Conservation (phyloP, 2,113 vertebrate species). For the human region DNA sequence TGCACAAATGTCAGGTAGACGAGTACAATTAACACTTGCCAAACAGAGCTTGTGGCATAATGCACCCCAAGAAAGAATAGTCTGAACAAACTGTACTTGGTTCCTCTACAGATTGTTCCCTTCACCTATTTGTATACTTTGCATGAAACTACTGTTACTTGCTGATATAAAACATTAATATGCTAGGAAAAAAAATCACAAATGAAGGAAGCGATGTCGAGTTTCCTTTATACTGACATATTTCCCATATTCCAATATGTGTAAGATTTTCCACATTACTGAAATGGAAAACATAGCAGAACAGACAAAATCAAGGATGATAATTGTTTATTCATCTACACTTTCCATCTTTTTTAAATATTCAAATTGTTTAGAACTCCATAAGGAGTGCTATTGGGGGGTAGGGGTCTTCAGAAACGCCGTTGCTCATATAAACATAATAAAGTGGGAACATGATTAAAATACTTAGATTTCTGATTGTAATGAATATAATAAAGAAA, state of each 20-base stretch:
- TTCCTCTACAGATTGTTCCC: too few relatives aligned
- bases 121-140: background rate
- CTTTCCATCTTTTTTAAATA: background rate
- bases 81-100: too few relatives aligned
- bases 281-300: background rate
- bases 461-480: background rate
- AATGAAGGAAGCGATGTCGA: background rate
- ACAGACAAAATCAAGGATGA: background rate
- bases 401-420: accelerated
- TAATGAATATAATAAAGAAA: background rate
- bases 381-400: background rate
- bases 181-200: background rate
- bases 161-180: background rate
- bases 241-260: background rate
- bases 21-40: too few relatives aligned
- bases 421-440: background rate
- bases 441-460: background rate
- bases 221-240: background rate
- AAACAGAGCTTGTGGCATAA: background rate
- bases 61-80: background rate
- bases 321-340: background rate
- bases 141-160: background rate
- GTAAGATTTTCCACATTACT: background rate
- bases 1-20: accelerated
- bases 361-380: background rate